These are phyloP conservation scores for Caenorhabditis becei DNA, from an alignment of 2,888 invertebrate species.

Conservation along the genomic window DNA sequence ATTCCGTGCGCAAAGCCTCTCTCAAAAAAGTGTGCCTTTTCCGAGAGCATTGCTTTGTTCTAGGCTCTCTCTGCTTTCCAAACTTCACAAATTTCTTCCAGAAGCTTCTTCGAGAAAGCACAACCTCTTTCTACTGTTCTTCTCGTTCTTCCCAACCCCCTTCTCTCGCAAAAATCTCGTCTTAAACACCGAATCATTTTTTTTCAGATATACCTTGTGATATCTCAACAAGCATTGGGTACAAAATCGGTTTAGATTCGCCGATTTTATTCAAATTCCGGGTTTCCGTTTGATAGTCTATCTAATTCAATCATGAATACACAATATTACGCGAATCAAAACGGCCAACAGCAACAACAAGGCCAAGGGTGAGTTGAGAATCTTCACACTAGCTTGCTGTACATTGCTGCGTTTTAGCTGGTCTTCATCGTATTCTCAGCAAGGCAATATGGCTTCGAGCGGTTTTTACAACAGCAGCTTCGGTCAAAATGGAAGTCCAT, in stretches of 20 bases:
- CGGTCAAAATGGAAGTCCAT: conserved; percentile 41
- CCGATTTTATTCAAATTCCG: conserved; percentile 58
- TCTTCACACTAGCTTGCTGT: background rate
- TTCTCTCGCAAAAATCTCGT: too few species aligned
- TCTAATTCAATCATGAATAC: conserved; percentile 47
- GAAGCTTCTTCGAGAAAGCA: too few species aligned
- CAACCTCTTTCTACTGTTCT: too few species aligned
- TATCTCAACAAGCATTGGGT: conserved; percentile 58
- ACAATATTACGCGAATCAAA: conserved; percentile 53
- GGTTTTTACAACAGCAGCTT: conserved; percentile 29
- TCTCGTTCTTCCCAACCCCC: too few species aligned
- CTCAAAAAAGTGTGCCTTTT: too few species aligned
- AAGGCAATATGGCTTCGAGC: conserved; percentile 31
- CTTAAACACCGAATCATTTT: background rate
- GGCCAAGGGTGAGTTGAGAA: conserved; percentile 24
- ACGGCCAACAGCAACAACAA: conserved; percentile 43
- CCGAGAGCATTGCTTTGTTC: background rate
- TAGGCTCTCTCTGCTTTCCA: background rate
- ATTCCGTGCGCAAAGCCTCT: too few species aligned
- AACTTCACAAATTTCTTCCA: background rate
- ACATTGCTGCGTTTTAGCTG: conserved; percentile 22
- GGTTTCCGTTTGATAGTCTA: conserved; percentile 63
- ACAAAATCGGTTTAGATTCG: conserved; percentile 62
- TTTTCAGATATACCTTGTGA: conserved; percentile 41
- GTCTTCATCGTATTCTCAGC: conserved; percentile 44